phyloP scores from a whole-genome alignment of 1,140 invertebrate genomes.

The Anastatus disparis region DNA sequence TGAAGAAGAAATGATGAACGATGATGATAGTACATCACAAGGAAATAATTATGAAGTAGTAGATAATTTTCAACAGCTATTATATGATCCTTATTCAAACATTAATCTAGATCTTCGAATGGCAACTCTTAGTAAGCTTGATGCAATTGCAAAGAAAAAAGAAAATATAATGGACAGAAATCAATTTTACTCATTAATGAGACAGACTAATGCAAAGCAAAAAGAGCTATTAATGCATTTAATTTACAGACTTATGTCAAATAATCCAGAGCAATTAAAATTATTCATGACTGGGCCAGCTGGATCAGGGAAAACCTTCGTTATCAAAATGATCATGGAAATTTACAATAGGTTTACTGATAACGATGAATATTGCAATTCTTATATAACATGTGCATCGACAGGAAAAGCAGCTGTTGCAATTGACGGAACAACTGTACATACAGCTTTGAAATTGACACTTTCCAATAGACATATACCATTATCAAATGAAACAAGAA shows the following conservation, averaged over 20 bases:
- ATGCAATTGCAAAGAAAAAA: neutral
- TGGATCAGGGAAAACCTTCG: conserved; percentile 49
- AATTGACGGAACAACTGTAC: conserved; percentile 49
- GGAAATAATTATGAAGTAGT: too few relatives aligned
- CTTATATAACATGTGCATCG: conserved; percentile 53
- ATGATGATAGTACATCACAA: too few relatives aligned
- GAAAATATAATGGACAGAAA: conserved; percentile 22
- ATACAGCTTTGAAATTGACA: conserved; percentile 3
- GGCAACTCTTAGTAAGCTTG: conserved; percentile 7
- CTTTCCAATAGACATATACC: neutral
- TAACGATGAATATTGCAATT: conserved; percentile 43
- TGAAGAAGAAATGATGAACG: neutral
- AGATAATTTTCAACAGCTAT: too few relatives aligned
- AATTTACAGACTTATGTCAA: conserved; percentile 7
- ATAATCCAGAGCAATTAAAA: conserved; percentile 46
- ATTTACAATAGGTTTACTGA: conserved; percentile 43
- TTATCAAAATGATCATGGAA: conserved; percentile 44
- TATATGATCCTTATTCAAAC: neutral
- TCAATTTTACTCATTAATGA: conserved; percentile 14
- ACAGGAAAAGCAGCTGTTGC: conserved; percentile 56
- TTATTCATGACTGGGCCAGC: conserved; percentile 52
- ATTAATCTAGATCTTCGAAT: neutral
- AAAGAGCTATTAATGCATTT: conserved; percentile 40
- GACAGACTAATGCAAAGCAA: conserved; percentile 51
- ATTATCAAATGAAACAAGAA: neutral